phyloP scores from a whole-genome alignment of 2,113 vertebrate species.

The Myotis brandtii region DNA sequence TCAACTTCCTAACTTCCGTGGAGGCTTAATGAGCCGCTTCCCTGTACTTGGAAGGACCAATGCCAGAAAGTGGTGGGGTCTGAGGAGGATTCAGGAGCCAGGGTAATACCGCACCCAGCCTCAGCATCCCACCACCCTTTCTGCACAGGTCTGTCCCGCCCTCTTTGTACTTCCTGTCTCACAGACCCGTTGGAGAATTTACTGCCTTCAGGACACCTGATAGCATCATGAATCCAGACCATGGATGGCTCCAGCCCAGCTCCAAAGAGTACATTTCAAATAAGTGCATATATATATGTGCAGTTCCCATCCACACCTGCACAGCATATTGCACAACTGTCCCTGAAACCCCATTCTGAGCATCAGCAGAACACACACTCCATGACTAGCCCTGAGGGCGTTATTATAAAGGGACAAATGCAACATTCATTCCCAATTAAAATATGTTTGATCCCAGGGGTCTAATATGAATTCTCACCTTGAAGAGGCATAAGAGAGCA shows the following conservation, averaged over 20 bases:
- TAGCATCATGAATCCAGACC: neutral
- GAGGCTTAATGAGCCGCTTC: neutral
- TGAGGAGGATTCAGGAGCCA: neutral
- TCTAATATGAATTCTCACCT: neutral
- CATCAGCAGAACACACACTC: neutral
- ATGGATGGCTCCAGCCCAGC: neutral
- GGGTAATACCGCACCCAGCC: neutral
- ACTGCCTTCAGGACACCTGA: neutral
- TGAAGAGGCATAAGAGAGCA: neutral
- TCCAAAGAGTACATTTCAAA: neutral
- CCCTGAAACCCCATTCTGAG: neutral
- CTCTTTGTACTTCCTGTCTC: neutral
- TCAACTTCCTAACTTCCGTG: neutral
- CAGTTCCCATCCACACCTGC: neutral
- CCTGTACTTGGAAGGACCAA: neutral
- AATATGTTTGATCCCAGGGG: neutral
- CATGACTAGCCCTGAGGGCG: neutral
- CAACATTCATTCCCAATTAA: neutral
- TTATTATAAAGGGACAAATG: neutral
- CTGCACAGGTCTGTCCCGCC: neutral
- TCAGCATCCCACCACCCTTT: neutral
- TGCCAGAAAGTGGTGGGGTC: neutral
- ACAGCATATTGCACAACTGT: neutral
- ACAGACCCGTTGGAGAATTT: neutral
- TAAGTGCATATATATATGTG: neutral